Base-by-base conservation (phyloP, 2,888 invertebrate species). In the Tipula vernalis region DNA sequence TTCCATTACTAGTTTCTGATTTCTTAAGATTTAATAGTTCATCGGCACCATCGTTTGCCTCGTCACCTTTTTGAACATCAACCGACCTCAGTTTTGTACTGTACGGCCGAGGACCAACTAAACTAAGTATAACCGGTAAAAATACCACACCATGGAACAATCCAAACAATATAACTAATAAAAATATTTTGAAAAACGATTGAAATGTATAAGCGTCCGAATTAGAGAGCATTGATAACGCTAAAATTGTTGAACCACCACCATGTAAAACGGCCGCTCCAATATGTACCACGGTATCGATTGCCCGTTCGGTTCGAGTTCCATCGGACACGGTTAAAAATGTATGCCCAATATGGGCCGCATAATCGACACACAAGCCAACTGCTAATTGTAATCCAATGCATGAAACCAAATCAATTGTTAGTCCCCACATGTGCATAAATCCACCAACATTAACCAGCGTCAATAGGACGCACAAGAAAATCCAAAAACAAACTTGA, bases 311-410 rank as follows among this genome's bases (percentile, higher is more conserved):
- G n/a, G 93, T 91, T 83, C 92, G 92, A 42, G 92, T 90, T 0
- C 93, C 93, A 83, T 93, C 91, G 18, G 92, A 91, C 18, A 93
- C 91, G 1, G 95, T 95, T 89, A 97, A 93, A 90, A 96, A 97
- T 3, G 95, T 95, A 89, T 96, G 96, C 0, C 96, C 96, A 5
- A 96, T 94, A 89, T 96, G 96, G 2, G 96, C 95, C 0, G 96
- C 96, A 89, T 96, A 97, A 91, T 97, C 97, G 0, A 97, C 96
- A 89, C 96, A 96, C 86, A 97, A 92, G 86, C 97, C 97, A 87
- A 96, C 95, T 3, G 96, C 96, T 44, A 97, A 92, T 89, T 96
- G 96, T 12, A 97, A 92, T 41, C 95, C 96, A 87, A 97, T 96
- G 89, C 96, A 96, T 86, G 96, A 95, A 10, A 95, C 95, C 86